Conservation (phyloP, 2,797 vertebrate species). For the Furcifer pardalis region DNA sequence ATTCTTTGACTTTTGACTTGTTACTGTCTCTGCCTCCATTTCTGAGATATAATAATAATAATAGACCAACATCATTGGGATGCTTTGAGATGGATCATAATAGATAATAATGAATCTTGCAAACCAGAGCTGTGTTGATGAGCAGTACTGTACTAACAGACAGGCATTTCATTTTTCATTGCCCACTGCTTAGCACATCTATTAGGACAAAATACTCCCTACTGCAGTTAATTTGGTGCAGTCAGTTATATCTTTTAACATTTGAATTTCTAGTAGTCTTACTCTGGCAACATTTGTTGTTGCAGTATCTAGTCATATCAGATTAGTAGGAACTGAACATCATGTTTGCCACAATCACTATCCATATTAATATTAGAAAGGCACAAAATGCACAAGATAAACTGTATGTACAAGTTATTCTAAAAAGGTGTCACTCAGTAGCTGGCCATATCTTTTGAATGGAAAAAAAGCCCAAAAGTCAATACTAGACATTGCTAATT, state of each 20-base stretch:
- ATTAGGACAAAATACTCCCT: neutral
- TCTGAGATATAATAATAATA: neutral
- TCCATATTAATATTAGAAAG: neutral
- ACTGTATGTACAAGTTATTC: neutral
- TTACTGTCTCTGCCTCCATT: neutral
- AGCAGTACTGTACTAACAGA: neutral
- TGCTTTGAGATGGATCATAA: neutral
- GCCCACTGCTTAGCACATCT: neutral
- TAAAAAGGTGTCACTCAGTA: neutral
- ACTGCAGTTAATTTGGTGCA: constrained; percentile 5
- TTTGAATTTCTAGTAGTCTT: constrained; percentile 21
- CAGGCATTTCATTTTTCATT: neutral
- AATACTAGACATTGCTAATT: too few relatives aligned
- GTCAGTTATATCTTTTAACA: neutral
- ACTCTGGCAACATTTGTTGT: constrained; percentile 14
- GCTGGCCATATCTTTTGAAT: neutral
- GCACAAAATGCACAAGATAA: constrained; percentile 14
- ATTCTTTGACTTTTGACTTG: neutral
- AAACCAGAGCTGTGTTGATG: neutral
- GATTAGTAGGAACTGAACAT: constrained; percentile 8
- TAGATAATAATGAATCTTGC: neutral
- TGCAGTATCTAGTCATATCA: neutral
- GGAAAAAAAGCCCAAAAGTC: too few relatives aligned
- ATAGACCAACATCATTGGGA: neutral
- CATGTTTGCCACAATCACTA: neutral